Evolutionary conservation across 2,113 vertebrate genomes (phyloP), one percentile per base, ranked within the genome.

Genomic region (Apodemus speciosus): DNA sequence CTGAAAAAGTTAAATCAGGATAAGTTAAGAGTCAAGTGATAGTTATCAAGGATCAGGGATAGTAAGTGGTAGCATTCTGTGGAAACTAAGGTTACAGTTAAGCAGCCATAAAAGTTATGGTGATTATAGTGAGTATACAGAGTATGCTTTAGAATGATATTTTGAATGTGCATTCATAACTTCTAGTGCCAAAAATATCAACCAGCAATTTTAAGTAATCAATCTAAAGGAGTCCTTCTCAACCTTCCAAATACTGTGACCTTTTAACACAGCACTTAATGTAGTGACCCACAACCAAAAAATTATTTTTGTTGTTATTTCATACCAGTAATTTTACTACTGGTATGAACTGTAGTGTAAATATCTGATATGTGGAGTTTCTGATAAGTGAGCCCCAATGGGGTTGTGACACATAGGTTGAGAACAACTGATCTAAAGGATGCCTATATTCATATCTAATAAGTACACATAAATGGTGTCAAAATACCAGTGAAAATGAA

Each of bases 141-240:
- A 21, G 1, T 30, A 25, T 53, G 21, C 30, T 43, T 32, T 35
- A 40, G 43, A 77, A 53, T n/a, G 25, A 72, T 9, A 38, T 71
- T 71, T 72, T 72, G 69, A 90, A 71, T 66, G 71, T 14, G 40
- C 91, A 35, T 77, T 92, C 23, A 38, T 75, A 91, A 62, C 35
- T 95, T 90, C 30, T n/a, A 91, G 21, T 79, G 25, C 3, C 53
- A 87, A 79, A 85, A 88, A 64, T 27, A 94, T 49, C 25, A 89
- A 79, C 77, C 60, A 80, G 60, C 64, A 46, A 69, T 81, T 89
- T 92, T 64, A 85, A 84, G 64, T 64, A 69, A 49, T 25, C 15
- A 87, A 64, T 88, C 20, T 83, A 95, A 94, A 95, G 46, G 20
- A 76, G 9, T 64, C 2, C 7, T 64, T 64, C 62, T 64, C 62